A percentile compares a stretch with the other conserved stretches of the same genome.
Evolutionary conservation across 1,140 invertebrate species (phyloP).

Genomic region (Drosophila lacteicornis): DNA sequence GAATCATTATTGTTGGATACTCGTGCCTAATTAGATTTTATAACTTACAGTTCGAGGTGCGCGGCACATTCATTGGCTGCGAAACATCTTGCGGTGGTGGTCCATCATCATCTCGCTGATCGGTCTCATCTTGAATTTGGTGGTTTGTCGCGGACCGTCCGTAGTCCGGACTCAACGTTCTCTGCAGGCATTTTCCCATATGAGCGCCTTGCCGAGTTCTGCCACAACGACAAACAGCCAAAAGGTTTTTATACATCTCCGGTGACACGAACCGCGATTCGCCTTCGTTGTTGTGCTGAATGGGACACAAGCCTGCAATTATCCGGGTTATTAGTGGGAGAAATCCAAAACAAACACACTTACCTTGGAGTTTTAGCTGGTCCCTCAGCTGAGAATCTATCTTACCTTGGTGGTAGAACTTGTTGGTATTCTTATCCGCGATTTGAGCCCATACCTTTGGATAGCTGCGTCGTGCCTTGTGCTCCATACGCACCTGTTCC

Average conservation of each 20-base stretch:
- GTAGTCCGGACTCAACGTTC: conserved; percentile 53
- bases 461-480: conserved; percentile 69
- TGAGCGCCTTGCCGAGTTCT: conserved; percentile 57
- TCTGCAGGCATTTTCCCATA: conserved; percentile 75
- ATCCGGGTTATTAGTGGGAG: not conserved
- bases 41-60: conserved; percentile 70
- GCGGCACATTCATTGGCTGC: conserved; percentile 37
- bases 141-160: not conserved
- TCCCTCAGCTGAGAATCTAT: conserved; percentile 55
- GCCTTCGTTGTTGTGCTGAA: conserved; percentile 61
- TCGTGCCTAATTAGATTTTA: not conserved
- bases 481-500: conserved; percentile 72
- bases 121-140: not conserved
- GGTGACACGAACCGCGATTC: conserved; percentile 72
- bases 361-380: conserved; percentile 56
- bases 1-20: not conserved
- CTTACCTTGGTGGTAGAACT: conserved; percentile 73
- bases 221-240: conserved; percentile 76
- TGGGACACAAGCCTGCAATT: conserved; percentile 54
- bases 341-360: no score
- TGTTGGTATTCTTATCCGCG: conserved; percentile 49
- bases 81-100: not conserved
- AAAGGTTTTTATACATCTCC: conserved; percentile 66
- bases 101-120: not conserved
- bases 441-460: conserved; percentile 66